phyloP scores from a whole-genome alignment of 2,113 vertebrate species.

The Tachysurus vachellii region DNA sequence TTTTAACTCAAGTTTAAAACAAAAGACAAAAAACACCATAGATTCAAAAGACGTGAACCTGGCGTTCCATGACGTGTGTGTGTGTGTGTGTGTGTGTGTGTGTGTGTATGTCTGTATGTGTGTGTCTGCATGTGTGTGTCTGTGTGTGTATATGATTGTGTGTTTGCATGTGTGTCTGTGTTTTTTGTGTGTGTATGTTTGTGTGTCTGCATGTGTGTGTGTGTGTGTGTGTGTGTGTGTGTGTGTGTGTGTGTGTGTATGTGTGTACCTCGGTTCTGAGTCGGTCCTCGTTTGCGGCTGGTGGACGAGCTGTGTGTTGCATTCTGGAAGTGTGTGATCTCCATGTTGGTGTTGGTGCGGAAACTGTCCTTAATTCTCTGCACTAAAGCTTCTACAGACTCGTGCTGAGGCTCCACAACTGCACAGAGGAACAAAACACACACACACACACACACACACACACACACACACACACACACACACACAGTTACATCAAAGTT shows the following conservation, averaged over 20 bases:
- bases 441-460: constrained; percentile 42
- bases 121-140: no score
- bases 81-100: no score
- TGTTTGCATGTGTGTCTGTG: no score
- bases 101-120: no score
- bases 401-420: constrained; percentile 84
- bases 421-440: constrained; percentile 48
- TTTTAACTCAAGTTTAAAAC: not conserved
- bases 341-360: constrained; percentile 86
- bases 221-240: no score
- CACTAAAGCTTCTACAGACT: constrained; percentile 94
- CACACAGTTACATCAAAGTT: not conserved
- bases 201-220: no score
- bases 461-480: constrained; percentile 12
- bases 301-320: constrained; percentile 80
- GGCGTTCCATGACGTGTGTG: not conserved
- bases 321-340: constrained; percentile 89
- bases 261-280: constrained; percentile 81
- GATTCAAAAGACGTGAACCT: not conserved
- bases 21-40: not conserved
- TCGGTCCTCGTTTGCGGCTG: constrained; percentile 82
- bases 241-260: not conserved
- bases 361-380: constrained; percentile 98
- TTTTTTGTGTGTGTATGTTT: no score
- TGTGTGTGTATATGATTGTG: no score